phyloP scores from a whole-genome alignment of 2,888 invertebrate species.

The Deilephila porcellus region DNA sequence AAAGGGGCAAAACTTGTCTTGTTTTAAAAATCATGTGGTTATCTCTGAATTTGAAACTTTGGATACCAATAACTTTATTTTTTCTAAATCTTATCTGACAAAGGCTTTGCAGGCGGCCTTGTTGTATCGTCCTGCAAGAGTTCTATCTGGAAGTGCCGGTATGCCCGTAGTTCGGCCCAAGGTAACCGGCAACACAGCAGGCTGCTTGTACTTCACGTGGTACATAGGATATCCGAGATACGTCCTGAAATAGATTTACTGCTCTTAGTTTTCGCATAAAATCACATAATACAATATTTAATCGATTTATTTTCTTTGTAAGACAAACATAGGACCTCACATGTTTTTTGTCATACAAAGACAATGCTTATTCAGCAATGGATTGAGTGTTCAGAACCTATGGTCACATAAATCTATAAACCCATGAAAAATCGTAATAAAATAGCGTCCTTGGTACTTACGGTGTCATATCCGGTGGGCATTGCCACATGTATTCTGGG shows the following conservation, averaged over 20 bases:
- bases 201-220: conserved; percentile 86
- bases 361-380: too few relatives aligned
- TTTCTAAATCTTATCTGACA: conserved; percentile 31
- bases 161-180: conserved; percentile 77
- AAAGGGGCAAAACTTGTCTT: too few relatives aligned
- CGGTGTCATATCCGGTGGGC: conserved; percentile 84
- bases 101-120: conserved; percentile 83
- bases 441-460: conserved; percentile 51
- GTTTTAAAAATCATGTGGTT: too few relatives aligned
- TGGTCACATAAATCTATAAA: too few relatives aligned
- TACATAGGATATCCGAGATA: conserved; percentile 84
- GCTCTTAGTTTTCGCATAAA: background rate
- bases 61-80: background rate
- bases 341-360: too few relatives aligned
- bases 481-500: conserved; percentile 80
- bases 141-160: conserved; percentile 83
- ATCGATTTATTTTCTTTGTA: too few relatives aligned
- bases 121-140: conserved; percentile 83
- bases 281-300: too few relatives aligned
- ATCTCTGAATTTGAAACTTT: too few relatives aligned
- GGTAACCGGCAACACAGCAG: conserved; percentile 80
- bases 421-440: background rate
- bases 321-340: too few relatives aligned
- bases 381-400: too few relatives aligned
- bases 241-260: conserved; percentile 59